A percentile compares a stretch with the other conserved stretches of the same genome.
phyloP scores from a whole-genome alignment of 2,888 invertebrate genomes.

The Rotaria sp. region DNA sequence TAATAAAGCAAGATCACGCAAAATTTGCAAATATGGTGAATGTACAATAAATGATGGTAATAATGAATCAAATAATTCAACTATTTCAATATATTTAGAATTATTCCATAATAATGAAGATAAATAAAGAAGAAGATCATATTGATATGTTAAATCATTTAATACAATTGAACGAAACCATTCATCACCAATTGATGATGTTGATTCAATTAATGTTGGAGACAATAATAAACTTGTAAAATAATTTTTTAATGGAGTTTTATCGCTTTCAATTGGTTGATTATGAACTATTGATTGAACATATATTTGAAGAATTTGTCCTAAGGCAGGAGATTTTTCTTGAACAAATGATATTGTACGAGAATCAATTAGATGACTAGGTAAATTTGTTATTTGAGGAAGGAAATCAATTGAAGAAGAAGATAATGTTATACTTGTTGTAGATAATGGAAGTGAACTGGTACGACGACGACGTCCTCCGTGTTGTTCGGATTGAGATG shows the following conservation, averaged over 20 bases:
- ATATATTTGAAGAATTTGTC: background rate
- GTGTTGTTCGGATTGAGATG: background rate
- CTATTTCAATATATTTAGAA: background rate
- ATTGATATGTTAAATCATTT: slow-evolving; percentile 27
- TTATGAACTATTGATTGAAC: background rate
- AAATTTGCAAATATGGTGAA: background rate
- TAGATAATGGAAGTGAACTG: background rate
- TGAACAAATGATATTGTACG: slow-evolving; percentile 17
- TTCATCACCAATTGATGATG: background rate
- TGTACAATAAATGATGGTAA: slow-evolving; percentile 24
- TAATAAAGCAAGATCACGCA: slow-evolving; percentile 1
- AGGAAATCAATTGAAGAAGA: background rate
- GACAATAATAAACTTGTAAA: slow-evolving; percentile 8
- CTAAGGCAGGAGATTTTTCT: slow-evolving; percentile 20
- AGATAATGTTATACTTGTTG: background rate
- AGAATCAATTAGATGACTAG: slow-evolving; percentile 8
- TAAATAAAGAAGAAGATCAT: slow-evolving; percentile 13
- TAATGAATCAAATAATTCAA: slow-evolving; percentile 5
- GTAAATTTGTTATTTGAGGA: background rate
- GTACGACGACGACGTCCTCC: background rate
- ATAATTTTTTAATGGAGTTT: background rate
- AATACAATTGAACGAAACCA: slow-evolving; percentile 27
- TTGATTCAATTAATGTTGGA: background rate
- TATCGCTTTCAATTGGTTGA: background rate
- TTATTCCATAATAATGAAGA: slow-evolving; percentile 2